These are phyloP conservation scores for Pristionchus arcanus DNA, from an alignment of 2,888 invertebrate species.

Conservation along the genomic window DNA sequence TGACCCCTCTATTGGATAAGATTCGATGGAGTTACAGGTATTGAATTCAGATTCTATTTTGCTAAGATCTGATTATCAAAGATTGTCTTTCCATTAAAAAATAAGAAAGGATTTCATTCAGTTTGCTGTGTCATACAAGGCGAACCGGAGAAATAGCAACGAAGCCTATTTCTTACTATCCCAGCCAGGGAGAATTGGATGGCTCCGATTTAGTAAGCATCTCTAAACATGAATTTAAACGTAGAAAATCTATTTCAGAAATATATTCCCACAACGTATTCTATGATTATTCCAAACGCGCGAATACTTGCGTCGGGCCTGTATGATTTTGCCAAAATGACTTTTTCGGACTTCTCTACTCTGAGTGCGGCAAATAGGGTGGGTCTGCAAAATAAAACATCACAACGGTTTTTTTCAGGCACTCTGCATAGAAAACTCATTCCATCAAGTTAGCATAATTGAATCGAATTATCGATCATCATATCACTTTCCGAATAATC, in stretches of 20 bases:
- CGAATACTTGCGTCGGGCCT: not conserved
- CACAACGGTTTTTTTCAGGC: not conserved
- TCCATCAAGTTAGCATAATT: constrained; percentile 17
- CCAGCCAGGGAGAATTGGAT: not conserved
- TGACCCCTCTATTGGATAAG: constrained; percentile 1
- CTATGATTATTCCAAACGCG: not conserved
- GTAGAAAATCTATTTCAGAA: not conserved
- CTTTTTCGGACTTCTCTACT: not conserved
- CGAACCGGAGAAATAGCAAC: constrained; percentile 2
- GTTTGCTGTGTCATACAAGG: not conserved
- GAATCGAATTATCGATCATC: constrained; percentile 6
- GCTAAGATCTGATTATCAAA: not conserved
- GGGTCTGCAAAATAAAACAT: not conserved
- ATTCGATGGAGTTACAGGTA: too few relatives aligned
- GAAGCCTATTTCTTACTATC: not conserved
- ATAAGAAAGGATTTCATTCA: not conserved
- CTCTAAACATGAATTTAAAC: not conserved
- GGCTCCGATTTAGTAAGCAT: not conserved
- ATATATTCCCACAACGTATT: not conserved
- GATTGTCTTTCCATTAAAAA: too few relatives aligned
- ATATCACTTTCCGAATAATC: not conserved
- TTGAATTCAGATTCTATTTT: too few relatives aligned
- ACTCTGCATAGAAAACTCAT: not conserved
- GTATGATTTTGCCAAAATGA: not conserved
- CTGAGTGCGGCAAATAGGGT: not conserved